phyloP scores from a whole-genome alignment of 2,797 vertebrate genomes.

The Neopelma chrysocephalum region DNA sequence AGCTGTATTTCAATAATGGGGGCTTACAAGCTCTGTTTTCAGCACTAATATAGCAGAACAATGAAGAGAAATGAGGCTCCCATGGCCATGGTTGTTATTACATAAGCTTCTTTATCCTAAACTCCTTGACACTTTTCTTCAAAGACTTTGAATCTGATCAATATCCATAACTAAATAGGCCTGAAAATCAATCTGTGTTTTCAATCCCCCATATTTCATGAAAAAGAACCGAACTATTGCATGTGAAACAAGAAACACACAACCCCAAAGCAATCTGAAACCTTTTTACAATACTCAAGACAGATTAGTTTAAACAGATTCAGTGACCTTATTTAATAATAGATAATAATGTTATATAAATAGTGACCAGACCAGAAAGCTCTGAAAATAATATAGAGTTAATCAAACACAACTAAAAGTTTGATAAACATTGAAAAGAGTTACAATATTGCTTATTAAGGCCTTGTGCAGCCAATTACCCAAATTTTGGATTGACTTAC shows the following conservation, averaged over 20 bases:
- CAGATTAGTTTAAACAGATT: not conserved
- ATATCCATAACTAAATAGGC: constrained; percentile 60
- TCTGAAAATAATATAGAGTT: not conserved
- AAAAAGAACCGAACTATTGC: constrained; percentile 34
- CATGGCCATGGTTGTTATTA: constrained; percentile 1
- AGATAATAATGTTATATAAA: not conserved
- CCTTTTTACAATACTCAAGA: not conserved
- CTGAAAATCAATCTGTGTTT: constrained; percentile 67
- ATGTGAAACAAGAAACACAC: constrained; percentile 20
- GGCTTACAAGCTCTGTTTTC: constrained; percentile 51
- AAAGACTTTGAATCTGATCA: constrained; percentile 57
- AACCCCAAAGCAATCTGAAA: constrained; percentile 32
- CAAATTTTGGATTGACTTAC: not conserved
- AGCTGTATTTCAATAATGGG: constrained; percentile 64
- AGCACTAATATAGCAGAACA: constrained; percentile 17
- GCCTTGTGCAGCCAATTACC: not conserved
- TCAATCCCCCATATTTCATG: constrained; percentile 32
- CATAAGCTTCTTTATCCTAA: constrained; percentile 52
- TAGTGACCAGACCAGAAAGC: not conserved
- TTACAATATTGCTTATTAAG: not conserved
- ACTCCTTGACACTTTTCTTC: constrained; percentile 48
- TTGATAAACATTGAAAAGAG: not conserved
- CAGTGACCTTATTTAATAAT: constrained; percentile 13
- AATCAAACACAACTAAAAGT: not conserved
- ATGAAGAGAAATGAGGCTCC: constrained; percentile 52